Evolutionary conservation across 2,113 vertebrate genomes (phyloP).

Genomic region (Manacus vitellinus): DNA sequence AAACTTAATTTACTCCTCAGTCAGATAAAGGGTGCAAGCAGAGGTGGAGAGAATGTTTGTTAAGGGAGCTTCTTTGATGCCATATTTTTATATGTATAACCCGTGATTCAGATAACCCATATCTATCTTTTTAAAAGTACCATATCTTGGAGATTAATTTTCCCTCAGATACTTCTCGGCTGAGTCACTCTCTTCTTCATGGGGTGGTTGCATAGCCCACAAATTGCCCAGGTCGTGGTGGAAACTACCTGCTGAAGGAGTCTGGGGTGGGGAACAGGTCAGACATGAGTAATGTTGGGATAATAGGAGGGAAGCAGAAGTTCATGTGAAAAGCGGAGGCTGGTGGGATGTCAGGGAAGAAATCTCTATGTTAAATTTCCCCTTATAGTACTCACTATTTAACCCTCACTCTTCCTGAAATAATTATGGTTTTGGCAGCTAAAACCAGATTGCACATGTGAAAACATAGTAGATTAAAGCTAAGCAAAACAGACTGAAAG

Average conservation of each 20-base stretch:
- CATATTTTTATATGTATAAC: neutral
- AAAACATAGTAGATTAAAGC: conserved; percentile 7
- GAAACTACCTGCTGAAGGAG: conserved; percentile 37
- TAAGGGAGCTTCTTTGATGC: conserved; percentile 51
- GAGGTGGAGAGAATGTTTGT: conserved; percentile 19
- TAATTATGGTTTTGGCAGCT: neutral
- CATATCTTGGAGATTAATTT: conserved; percentile 22
- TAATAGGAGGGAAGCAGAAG: neutral
- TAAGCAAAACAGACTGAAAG: neutral
- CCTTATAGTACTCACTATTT: neutral
- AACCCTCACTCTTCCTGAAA: conserved; percentile 3
- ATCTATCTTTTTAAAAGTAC: conserved; percentile 24
- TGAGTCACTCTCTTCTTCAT: conserved; percentile 24
- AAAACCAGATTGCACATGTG: neutral
- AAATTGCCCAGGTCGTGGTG: neutral
- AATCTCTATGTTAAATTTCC: neutral
- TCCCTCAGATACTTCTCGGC: neutral
- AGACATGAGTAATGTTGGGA: neutral
- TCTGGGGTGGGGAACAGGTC: conserved; percentile 1
- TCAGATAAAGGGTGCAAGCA: conserved; percentile 27
- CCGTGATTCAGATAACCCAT: conserved; percentile 14
- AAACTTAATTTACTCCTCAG: neutral
- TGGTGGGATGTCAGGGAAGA: neutral
- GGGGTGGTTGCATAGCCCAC: neutral
- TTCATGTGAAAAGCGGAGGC: neutral